Conservation (phyloP, 64 coral and sea anemone genomes). For the Actinia equina region DNA sequence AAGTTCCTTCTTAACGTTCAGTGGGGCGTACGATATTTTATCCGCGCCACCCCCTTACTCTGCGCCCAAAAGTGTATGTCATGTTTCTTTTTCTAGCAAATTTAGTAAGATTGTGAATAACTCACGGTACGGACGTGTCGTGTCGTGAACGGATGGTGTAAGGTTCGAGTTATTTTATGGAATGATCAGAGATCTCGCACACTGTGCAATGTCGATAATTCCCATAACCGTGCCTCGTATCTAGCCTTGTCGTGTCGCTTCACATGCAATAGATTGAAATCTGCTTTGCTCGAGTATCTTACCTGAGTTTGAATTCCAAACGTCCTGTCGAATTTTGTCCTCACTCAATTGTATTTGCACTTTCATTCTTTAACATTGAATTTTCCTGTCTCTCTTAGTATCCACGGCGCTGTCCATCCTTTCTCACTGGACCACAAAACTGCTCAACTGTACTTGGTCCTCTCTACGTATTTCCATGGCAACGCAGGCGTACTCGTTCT, state of each 20-base stretch:
- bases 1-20: slow-evolving; percentile 91
- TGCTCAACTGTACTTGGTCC: slow-evolving; percentile 89
- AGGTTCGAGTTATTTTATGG: no score
- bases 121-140: no score
- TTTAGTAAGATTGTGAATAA: no score
- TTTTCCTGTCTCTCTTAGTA: slow-evolving; percentile 27
- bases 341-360: background rate
- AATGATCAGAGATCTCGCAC: no score
- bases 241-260: no score
- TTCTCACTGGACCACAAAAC: slow-evolving; percentile 83
- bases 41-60: slow-evolving; percentile 86
- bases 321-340: background rate
- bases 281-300: no score
- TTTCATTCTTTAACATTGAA: background rate
- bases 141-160: no score
- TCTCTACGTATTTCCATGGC: slow-evolving; percentile 67
- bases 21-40: slow-evolving; percentile 84
- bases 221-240: no score
- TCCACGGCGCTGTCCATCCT: slow-evolving; percentile 85
- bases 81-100: background rate
- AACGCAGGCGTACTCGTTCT: slow-evolving; percentile 69
- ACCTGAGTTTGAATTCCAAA: no score
- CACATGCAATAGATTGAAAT: no score
- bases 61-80: slow-evolving; percentile 94
- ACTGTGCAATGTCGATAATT: no score